These are phyloP conservation scores for Chrosomus eos DNA, from an alignment of 2,797 vertebrate species.

Conservation along the genomic window DNA sequence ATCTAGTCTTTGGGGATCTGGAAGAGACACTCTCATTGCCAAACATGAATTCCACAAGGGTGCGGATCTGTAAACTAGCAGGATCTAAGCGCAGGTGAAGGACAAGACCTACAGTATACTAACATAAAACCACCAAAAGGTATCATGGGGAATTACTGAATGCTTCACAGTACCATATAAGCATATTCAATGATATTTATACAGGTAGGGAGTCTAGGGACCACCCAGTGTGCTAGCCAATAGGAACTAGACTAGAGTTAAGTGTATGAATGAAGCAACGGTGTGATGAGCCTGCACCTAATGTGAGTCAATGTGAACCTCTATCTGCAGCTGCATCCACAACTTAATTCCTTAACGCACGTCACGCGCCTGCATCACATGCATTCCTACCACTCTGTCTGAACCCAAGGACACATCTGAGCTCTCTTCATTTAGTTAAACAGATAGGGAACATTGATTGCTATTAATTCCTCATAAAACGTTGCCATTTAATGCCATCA, in stretches of 20 bases:
- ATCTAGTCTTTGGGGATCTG: slow-evolving; percentile 52
- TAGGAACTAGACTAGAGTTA: neutral
- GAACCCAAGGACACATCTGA: slow-evolving; percentile 26
- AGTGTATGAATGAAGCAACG: neutral
- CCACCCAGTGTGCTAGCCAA: neutral
- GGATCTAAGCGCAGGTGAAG: neutral
- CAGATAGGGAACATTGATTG: neutral
- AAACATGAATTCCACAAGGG: slow-evolving; percentile 49
- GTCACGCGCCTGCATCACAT: slow-evolving; percentile 76
- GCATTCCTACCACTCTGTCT: slow-evolving; percentile 66
- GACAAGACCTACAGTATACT: neutral
- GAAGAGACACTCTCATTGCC: slow-evolving; percentile 55
- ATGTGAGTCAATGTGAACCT: slow-evolving; percentile 5
- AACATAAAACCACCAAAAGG: neutral
- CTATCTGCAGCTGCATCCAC: slow-evolving; percentile 61
- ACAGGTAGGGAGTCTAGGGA: neutral
- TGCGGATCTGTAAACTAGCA: neutral
- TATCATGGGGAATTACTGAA: neutral
- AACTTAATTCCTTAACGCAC: slow-evolving; percentile 76
- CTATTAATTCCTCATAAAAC: neutral
- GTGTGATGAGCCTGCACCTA: slow-evolving; percentile 16
- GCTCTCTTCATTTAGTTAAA: slow-evolving; percentile 3
- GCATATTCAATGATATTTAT: neutral
- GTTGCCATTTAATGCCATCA: no score
- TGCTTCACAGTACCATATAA: neutral